Base-by-base conservation (phyloP, 2,113 vertebrate species). In the Cynopterus brachyotis region DNA sequence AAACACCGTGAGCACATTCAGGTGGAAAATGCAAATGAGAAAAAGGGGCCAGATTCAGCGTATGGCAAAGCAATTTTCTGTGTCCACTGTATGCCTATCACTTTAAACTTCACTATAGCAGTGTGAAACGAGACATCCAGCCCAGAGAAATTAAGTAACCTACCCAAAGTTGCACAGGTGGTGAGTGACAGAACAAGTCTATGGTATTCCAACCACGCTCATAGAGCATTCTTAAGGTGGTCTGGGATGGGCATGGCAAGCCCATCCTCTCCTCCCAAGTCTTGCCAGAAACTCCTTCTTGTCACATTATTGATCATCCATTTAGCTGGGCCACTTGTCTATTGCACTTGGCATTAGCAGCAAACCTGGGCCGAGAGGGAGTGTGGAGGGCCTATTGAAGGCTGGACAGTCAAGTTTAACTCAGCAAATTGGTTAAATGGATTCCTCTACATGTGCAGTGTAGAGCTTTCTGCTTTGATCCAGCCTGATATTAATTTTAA, bases 401-500 rank as follows among this genome's bases (percentile, higher is more conserved):
- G 95, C 98, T 97, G 98, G 98, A 97, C 97, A 89, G 92, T 93
- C 96, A 70, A 97, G 98, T 98, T 98, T 98, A 98, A 98, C 97
- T 98, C 95, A 83, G 96, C 96, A 98, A 99, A 99, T 98, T 98
- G 98, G 97, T 98, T 98, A 98, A 98, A 98, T 98, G 98, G 98
- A 98, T 98, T 98, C 98, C 90, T 97, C 98, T 98, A 97, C 98
- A 97, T 81, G 96, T 95, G 89, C 96, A 86, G 97, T 82, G 60
- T 97, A 97, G 98, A 96, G 95, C 98, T 98, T 98, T 98, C 95
- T 3, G 96, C 97, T 98, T 96, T 79, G 91, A 98, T 98, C 98
- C 98, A 98, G 92, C 98, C 91, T 98, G 97, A 98, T 98, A 98
- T 98, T 99, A 98, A 99, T 99, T 99, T 98, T 98, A 98, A 99